Conservation (phyloP, 2,113 vertebrate genomes). For the Oreochromis niloticus region DNA sequence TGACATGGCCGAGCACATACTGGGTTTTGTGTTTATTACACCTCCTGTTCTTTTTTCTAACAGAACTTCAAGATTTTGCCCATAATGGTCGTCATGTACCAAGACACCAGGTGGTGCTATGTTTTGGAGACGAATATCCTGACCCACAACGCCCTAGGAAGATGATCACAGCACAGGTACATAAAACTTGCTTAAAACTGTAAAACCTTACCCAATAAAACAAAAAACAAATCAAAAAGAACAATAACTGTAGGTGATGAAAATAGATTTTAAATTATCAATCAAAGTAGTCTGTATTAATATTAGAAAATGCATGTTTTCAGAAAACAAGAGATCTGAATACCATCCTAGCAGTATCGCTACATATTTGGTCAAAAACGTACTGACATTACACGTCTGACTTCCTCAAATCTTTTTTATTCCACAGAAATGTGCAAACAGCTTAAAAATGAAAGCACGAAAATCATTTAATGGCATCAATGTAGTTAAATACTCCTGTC, state of each 20-base stretch:
- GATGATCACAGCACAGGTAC: constrained; percentile 92
- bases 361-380: not conserved
- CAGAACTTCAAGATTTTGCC: constrained; percentile 87
- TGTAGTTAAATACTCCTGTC: not conserved
- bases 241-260: not conserved
- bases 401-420: not conserved
- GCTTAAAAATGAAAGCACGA: not conserved
- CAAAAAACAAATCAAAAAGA: not conserved
- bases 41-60: not conserved
- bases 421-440: not conserved
- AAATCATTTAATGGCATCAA: not conserved
- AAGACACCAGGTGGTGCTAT: constrained; percentile 85
- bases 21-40: not conserved
- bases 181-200: not conserved
- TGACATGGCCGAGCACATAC: not conserved
- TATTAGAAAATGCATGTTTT: not conserved
- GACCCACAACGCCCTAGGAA: constrained; percentile 89
- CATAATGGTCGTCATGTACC: constrained; percentile 85
- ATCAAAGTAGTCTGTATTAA: not conserved
- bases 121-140: constrained; percentile 95
- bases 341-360: not conserved
- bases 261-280: not conserved
- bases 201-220: not conserved
- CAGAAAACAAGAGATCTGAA: not conserved
- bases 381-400: not conserved